These are phyloP conservation scores for Sphecodes monilicornis DNA, from an alignment of 2,888 invertebrate species.

Conservation along the genomic window DNA sequence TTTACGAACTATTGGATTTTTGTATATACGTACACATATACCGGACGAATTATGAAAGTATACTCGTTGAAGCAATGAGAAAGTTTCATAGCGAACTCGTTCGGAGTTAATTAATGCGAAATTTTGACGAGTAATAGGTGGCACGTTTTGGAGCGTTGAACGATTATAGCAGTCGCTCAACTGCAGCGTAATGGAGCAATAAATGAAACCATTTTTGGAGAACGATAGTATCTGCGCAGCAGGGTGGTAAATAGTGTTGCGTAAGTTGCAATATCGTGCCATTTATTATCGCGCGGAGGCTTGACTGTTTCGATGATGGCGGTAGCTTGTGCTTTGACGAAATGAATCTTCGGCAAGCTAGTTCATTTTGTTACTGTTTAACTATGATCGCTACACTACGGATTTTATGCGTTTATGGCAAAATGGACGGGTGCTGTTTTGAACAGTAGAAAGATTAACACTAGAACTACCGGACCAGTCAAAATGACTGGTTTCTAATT, in stretches of 20 bases:
- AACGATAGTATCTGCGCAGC: neutral
- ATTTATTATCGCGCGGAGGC: neutral
- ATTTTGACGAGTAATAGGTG: neutral
- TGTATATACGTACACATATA: neutral
- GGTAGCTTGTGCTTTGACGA: neutral
- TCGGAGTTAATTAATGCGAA: conserved; percentile 1
- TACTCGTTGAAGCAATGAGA: neutral
- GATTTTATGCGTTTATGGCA: too few species aligned
- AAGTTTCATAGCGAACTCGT: neutral
- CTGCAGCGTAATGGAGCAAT: neutral
- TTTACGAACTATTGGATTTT: neutral
- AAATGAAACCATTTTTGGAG: neutral
- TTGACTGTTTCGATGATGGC: neutral
- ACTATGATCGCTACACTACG: neutral
- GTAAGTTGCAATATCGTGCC: neutral
- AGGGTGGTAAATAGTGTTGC: neutral
- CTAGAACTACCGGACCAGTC: too few species aligned
- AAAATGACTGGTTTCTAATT: too few species aligned
- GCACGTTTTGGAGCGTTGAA: neutral
- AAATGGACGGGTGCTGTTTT: neutral
- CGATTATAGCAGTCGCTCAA: neutral
- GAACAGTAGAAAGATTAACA: neutral
- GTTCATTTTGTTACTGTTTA: neutral
- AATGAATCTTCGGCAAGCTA: neutral
- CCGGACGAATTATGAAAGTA: neutral